Conservation (phyloP, 2,113 vertebrate species). For the Microcebus griseorufus region DNA sequence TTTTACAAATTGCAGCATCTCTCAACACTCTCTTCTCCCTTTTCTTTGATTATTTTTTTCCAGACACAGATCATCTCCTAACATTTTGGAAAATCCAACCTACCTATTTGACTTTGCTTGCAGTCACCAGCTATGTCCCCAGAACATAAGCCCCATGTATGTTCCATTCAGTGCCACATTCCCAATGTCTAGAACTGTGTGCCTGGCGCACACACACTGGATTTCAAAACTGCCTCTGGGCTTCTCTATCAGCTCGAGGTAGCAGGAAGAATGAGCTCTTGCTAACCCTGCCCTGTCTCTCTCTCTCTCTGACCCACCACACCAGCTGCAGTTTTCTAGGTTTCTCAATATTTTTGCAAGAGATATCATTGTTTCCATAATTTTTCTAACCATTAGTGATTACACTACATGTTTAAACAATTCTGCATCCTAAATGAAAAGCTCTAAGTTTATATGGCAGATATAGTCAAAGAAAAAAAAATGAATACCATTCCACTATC, state of each 20-base stretch:
- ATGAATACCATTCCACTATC: neutral
- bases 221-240: neutral
- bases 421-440: neutral
- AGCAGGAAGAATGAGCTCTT: neutral
- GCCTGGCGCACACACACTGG: fast-evolving
- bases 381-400: neutral
- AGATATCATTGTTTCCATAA: neutral
- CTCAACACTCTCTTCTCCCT: neutral
- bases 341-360: neutral
- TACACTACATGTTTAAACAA: neutral
- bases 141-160: fast-evolving
- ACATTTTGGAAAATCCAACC: neutral
- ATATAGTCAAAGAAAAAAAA: neutral
- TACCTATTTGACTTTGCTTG: neutral
- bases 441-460: neutral
- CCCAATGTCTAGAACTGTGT: neutral
- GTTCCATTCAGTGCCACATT: neutral
- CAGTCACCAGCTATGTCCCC: neutral
- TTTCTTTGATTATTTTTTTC: neutral
- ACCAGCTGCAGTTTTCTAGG: neutral
- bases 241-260: neutral
- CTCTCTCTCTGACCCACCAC: neutral
- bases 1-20: neutral
- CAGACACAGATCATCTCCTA: neutral
- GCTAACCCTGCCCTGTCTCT: neutral